These are phyloP conservation scores for Conger conger DNA, from an alignment of 2,113 vertebrate species.

Conservation along the genomic window DNA sequence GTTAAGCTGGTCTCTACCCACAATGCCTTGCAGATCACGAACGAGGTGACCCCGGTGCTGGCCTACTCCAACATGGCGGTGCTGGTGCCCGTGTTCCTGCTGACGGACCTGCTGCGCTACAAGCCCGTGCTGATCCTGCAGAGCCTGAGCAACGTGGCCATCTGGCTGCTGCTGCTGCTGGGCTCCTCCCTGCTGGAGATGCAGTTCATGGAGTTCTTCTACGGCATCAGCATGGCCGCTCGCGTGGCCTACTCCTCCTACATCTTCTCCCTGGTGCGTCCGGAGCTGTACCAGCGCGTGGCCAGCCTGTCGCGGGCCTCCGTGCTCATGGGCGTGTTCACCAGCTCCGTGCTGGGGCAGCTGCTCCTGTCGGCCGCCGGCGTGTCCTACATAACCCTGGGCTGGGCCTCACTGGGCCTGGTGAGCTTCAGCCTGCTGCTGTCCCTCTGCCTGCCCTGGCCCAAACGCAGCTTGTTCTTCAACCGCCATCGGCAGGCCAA, in stretches of 20 bases:
- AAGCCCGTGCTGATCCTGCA: constrained; percentile 90
- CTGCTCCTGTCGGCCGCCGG: constrained; percentile 67
- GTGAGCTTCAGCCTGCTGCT: constrained; percentile 78
- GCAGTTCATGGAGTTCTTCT: constrained; percentile 97
- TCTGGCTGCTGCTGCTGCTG: constrained; percentile 84
- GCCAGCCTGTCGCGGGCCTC: constrained; percentile 85
- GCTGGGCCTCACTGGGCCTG: constrained; percentile 78
- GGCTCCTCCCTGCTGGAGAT: constrained; percentile 75
- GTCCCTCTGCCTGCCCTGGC: constrained; percentile 80
- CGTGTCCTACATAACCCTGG: constrained; percentile 66
- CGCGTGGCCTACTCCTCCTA: constrained; percentile 96
- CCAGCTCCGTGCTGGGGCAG: constrained; percentile 89
- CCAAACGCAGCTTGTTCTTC: constrained; percentile 88
- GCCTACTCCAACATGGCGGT: constrained; percentile 88
- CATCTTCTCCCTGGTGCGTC: constrained; percentile 88
- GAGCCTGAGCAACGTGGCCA: constrained; percentile 80
- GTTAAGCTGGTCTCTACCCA: neutral
- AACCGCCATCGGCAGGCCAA: constrained; percentile 50
- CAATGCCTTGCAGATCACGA: constrained; percentile 78
- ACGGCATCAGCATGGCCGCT: constrained; percentile 86
- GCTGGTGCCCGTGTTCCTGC: constrained; percentile 87
- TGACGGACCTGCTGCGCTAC: constrained; percentile 89
- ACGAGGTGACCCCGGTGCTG: constrained; percentile 85
- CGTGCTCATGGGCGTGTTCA: constrained; percentile 87
- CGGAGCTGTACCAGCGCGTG: constrained; percentile 80